phyloP scores from a whole-genome alignment of 2,888 invertebrate species.

The Leucoma salicis region DNA sequence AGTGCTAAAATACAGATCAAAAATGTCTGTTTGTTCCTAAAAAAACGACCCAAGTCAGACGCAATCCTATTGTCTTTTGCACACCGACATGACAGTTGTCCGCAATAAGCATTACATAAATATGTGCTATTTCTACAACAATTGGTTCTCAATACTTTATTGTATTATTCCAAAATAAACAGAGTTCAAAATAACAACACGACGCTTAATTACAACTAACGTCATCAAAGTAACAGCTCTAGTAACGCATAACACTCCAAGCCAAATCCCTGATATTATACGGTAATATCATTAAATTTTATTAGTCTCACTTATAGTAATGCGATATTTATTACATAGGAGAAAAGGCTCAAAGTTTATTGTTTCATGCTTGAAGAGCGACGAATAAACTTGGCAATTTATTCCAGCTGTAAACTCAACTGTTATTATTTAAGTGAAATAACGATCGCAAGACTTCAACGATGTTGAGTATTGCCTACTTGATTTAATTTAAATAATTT shows the following conservation, averaged over 20 bases:
- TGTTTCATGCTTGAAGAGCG: constrained; percentile 65
- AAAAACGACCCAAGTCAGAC: too few species aligned
- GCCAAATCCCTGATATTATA: constrained; percentile 42
- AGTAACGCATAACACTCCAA: constrained; percentile 23
- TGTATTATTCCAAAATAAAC: constrained; percentile 5
- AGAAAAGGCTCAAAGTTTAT: constrained; percentile 62
- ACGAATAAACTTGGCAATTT: constrained; percentile 68
- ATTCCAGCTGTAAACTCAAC: constrained; percentile 59
- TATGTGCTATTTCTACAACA: too few species aligned
- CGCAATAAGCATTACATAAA: too few species aligned
- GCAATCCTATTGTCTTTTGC: too few species aligned
- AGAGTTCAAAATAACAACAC: constrained; percentile 1
- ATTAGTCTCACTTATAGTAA: constrained; percentile 70
- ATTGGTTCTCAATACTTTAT: too few species aligned
- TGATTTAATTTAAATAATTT: not conserved
- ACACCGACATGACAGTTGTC: too few species aligned
- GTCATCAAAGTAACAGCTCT: constrained; percentile 11
- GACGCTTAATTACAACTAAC: constrained; percentile 7
- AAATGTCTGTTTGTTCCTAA: too few species aligned
- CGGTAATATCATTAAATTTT: constrained; percentile 65
- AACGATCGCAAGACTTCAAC: not conserved
- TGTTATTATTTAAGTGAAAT: constrained; percentile 15
- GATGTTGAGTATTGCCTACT: not conserved
- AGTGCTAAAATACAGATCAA: too few species aligned
- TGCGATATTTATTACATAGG: constrained; percentile 68